phyloP scores from a whole-genome alignment of 2,797 vertebrate species.

The Eospalax fontanierii region DNA sequence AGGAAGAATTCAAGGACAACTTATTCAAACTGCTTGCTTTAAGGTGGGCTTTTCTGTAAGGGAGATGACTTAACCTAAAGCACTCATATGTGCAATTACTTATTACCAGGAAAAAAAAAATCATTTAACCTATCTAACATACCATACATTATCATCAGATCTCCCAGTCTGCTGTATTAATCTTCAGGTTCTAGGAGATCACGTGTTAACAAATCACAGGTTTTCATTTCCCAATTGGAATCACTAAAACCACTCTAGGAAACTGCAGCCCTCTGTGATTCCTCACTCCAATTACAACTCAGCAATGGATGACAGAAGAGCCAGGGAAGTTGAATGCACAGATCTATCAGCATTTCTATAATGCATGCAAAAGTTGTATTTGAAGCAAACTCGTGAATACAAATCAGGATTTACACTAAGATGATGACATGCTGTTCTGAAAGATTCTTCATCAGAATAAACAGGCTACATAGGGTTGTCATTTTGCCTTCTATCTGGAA shows the following conservation, averaged over 20 bases:
- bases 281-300: background rate
- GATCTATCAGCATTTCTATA: background rate
- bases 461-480: background rate
- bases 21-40: slow-evolving; percentile 4
- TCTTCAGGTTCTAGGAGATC: background rate
- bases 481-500: background rate
- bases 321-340: background rate
- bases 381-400: slow-evolving; percentile 36
- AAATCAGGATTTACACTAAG: background rate
- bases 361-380: background rate
- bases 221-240: background rate
- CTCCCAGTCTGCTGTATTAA: background rate
- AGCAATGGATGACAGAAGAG: background rate
- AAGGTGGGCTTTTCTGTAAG: background rate
- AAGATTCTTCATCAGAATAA: slow-evolving; percentile 60
- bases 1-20: slow-evolving; percentile 14
- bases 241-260: background rate
- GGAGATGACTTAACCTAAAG: background rate
- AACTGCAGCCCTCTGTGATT: background rate
- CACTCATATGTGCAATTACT: background rate
- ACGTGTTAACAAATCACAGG: background rate
- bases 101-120: slow-evolving; percentile 33
- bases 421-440: slow-evolving; percentile 56
- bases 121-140: background rate
- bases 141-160: background rate